Evolutionary conservation across 2,797 vertebrate genomes (phyloP), one percentile per base, ranked within the genome.

Genomic region (Lutjanus argentimaculatus): DNA sequence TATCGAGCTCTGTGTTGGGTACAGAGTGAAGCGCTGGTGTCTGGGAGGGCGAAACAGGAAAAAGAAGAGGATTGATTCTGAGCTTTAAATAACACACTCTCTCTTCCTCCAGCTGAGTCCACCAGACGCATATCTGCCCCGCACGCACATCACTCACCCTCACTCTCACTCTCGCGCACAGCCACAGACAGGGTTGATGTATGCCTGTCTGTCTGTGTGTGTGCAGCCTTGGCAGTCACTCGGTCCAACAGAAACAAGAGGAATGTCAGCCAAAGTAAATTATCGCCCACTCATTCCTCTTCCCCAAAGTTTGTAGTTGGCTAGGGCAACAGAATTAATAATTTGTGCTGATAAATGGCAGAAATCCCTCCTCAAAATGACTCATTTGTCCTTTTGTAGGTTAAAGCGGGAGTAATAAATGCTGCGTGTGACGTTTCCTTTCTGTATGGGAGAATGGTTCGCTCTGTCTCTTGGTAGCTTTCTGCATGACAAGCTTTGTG

Each of bases 41-140:
- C 75, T 83, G 80, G 79, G 72, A 85, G 78, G 69, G 70, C 5
- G 40, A 78, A 85, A 83, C 66, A 61, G 72, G 58, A 73, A 71
- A 87, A 59, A 56, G 71, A 86, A 77, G 68, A 75, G 59, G 84
- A 94, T 93, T 93, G 95, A 95, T 94, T 92, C 75, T 52, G 82
- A 83, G 91, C 94, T 94, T 93, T 94, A 95, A 95, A 95, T 95
- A 94, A 92, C 89, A 80, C 88, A 5, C 66, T 87, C 63, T 75
- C 74, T 86, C 89, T 78, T 93, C 89, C 85, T 91, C 93, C 93
- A 93, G 93, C 94, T 95, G 94, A 89, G 93, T 86, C 89, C 88
- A 81, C 17, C 81, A 85, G 85, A 86, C 86, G 83, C 72, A 74
- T 71, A 68, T 80, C 80, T 75, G 83, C 81, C 66, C 72, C 61